Percentiles rank a stretch among this genome's conserved stretches.
Conservation (phyloP, 2,797 vertebrate species). For the Danio albolineatus region DNA sequence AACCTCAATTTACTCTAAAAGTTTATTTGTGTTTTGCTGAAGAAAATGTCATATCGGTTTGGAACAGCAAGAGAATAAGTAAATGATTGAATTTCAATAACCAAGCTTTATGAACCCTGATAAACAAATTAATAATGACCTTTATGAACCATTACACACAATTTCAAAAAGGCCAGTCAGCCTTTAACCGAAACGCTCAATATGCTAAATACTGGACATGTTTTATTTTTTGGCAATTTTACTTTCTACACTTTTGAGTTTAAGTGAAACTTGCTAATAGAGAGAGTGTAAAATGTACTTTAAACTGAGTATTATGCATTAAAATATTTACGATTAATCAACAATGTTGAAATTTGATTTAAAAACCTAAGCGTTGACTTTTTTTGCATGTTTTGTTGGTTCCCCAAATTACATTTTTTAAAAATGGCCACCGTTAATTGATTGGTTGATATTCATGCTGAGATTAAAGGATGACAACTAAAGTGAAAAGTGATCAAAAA, state of each 20-base stretch:
- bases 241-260: background rate
- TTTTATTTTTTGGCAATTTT: background rate
- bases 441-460: background rate
- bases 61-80: background rate
- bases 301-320: too few species aligned
- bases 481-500: background rate
- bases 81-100: background rate
- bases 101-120: background rate
- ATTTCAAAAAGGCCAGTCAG: background rate
- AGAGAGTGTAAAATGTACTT: too few species aligned
- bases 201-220: background rate
- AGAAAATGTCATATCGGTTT: background rate
- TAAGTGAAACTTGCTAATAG: too few species aligned
- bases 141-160: background rate
- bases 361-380: too few species aligned
- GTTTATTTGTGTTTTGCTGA: background rate
- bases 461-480: background rate
- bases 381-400: too few species aligned
- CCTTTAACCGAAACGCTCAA: too few species aligned
- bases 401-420: too few species aligned
- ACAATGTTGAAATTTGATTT: too few species aligned
- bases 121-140: background rate
- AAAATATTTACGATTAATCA: too few species aligned
- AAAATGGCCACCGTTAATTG: too few species aligned
- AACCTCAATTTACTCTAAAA: background rate